Percentiles rank a stretch among this genome's conserved stretches.
phyloP scores from a whole-genome alignment of 2,113 vertebrate species.

The Cyprinodon variegatus region DNA sequence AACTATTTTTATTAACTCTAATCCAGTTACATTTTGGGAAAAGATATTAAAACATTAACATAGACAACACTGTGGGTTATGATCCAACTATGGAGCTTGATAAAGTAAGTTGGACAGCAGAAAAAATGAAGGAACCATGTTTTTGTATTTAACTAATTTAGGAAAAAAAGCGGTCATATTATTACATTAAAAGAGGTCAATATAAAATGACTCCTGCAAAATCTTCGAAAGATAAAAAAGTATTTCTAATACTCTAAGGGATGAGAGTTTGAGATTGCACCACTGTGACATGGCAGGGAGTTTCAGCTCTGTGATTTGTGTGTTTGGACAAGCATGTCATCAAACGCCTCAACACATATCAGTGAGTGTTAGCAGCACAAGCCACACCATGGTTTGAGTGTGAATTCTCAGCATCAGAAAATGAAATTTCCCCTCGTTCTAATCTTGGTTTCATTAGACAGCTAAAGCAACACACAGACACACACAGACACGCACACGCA shows the following conservation, averaged over 20 bases:
- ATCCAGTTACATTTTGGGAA: too few relatives aligned
- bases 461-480: not conserved
- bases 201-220: slow-evolving; percentile 2
- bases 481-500: not conserved
- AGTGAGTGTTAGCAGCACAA: not conserved
- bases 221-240: not conserved
- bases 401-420: slow-evolving; percentile 18
- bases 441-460: slow-evolving; percentile 7
- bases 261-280: not conserved
- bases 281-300: not conserved
- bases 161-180: too few relatives aligned
- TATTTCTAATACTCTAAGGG: not conserved
- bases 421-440: not conserved
- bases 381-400: slow-evolving; percentile 13
- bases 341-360: slow-evolving; percentile 19
- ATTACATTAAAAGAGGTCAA: not conserved
- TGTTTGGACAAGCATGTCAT: slow-evolving; percentile 55
- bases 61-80: too few relatives aligned
- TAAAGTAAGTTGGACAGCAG: too few relatives aligned
- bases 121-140: too few relatives aligned
- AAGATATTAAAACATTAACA: too few relatives aligned
- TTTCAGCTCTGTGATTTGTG: slow-evolving; percentile 21
- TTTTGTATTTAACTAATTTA: too few relatives aligned
- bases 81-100: too few relatives aligned
- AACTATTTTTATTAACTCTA: too few relatives aligned